phyloP scores from a whole-genome alignment of 2,797 vertebrate species.

The Sebastes ruberrimus region DNA sequence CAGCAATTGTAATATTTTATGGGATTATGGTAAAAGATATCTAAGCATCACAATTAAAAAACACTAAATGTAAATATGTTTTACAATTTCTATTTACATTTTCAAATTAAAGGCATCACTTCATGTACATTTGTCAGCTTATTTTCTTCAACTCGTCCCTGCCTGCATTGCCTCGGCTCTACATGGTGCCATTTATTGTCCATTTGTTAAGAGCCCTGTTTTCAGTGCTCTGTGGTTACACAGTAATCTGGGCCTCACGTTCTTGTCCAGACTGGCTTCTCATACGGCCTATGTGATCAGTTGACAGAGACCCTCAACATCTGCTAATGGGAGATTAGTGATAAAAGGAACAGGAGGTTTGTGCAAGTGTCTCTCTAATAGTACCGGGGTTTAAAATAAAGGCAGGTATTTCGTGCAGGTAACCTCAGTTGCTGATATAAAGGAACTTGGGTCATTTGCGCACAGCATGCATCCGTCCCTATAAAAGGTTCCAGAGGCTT shows the following conservation, averaged over 20 bases:
- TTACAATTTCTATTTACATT: too few relatives aligned
- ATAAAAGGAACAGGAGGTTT: conserved; percentile 57
- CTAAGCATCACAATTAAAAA: background rate
- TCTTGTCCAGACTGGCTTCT: conserved; percentile 75
- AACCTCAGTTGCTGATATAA: conserved; percentile 43
- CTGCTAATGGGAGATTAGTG: conserved; percentile 55
- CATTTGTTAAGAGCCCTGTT: conserved; percentile 32
- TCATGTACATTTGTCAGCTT: background rate
- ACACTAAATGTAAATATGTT: background rate
- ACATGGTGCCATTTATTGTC: conserved; percentile 49
- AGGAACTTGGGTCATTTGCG: background rate
- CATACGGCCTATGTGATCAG: conserved; percentile 39
- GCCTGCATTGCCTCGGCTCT: conserved; percentile 16
- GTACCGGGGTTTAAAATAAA: conserved; percentile 38
- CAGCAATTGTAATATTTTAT: background rate
- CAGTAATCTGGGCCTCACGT: conserved; percentile 56
- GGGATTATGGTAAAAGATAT: background rate
- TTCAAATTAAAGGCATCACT: background rate
- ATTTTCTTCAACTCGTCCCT: background rate
- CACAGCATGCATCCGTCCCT: background rate
- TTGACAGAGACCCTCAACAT: conserved; percentile 71
- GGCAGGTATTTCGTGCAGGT: background rate
- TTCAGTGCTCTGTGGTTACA: conserved; percentile 48
- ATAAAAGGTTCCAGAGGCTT: background rate
- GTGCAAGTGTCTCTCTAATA: conserved; percentile 26